These are phyloP conservation scores for Solen grandis DNA, from an alignment of 1,140 invertebrate genomes.

Conservation along the genomic window DNA sequence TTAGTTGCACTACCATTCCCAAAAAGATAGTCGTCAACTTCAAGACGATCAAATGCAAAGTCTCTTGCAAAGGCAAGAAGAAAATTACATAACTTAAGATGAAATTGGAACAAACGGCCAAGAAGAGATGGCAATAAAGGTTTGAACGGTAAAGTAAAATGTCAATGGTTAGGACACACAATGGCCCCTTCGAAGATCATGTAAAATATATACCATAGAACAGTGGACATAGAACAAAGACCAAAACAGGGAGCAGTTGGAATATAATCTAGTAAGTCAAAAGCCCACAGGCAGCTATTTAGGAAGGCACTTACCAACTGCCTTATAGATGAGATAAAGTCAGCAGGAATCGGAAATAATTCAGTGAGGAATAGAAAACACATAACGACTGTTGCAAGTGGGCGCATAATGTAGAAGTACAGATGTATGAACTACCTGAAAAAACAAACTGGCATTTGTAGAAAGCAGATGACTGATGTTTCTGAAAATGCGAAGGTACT, in stretches of 20 bases:
- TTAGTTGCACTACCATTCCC: too few species aligned
- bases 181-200: too few species aligned
- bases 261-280: neutral
- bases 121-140: too few species aligned
- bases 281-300: neutral
- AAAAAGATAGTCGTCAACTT: neutral
- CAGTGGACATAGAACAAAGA: too few species aligned
- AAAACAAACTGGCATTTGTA: conserved; percentile 7
- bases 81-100: neutral
- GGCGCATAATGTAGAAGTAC: conserved; percentile 38
- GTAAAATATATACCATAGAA: too few species aligned
- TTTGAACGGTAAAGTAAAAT: too few species aligned
- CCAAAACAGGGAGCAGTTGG: too few species aligned
- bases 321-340: neutral
- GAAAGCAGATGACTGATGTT: neutral
- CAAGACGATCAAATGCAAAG: neutral
- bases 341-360: neutral
- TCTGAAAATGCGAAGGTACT: neutral
- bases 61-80: neutral
- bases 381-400: neutral
- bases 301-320: conserved; percentile 15
- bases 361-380: neutral
- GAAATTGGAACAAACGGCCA: too few species aligned
- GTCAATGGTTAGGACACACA: too few species aligned
- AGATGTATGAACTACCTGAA: conserved; percentile 29